Conservation (phyloP, 2,888 invertebrate genomes). For the Boloria euphrosyne region DNA sequence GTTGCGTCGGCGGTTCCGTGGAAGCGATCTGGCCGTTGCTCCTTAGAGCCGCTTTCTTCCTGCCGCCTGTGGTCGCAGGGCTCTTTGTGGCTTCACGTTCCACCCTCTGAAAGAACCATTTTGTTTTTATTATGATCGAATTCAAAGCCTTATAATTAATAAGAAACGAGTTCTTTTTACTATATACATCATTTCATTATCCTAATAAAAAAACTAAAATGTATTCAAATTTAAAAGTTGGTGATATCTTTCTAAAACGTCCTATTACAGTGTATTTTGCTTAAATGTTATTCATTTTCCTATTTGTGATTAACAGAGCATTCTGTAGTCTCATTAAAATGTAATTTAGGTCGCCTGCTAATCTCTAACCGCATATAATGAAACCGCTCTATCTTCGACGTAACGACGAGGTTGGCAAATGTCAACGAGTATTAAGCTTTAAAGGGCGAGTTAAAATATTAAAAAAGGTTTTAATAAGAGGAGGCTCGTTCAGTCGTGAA, state of each 20-base stretch:
- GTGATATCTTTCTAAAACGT: neutral
- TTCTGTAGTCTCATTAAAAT: conserved; percentile 59
- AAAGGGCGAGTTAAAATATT: conserved; percentile 46
- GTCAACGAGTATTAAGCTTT: conserved; percentile 18
- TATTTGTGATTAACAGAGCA: conserved; percentile 44
- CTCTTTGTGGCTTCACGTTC: conserved; percentile 74
- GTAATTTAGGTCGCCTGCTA: conserved; percentile 61
- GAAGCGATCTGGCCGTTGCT: conserved; percentile 72
- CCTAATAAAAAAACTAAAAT: too few relatives aligned
- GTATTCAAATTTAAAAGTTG: too few relatives aligned
- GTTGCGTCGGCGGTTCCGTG: conserved; percentile 61
- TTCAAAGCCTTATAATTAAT: neutral
- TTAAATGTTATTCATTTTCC: conserved; percentile 37
- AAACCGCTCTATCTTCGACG: conserved; percentile 27
- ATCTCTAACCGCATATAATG: conserved; percentile 44
- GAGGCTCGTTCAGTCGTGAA: conserved; percentile 69
- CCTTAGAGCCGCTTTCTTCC: conserved; percentile 69
- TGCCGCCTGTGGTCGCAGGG: conserved; percentile 71
- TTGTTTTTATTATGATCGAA: conserved; percentile 27
- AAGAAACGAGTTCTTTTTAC: neutral
- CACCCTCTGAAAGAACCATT: conserved; percentile 62
- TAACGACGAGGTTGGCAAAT: conserved; percentile 23
- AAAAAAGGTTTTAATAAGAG: conserved; percentile 62
- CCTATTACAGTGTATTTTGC: conserved; percentile 1
- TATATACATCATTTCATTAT: too few relatives aligned